Conservation (phyloP, 2,113 vertebrate genomes). For the Phocoena phocoena region DNA sequence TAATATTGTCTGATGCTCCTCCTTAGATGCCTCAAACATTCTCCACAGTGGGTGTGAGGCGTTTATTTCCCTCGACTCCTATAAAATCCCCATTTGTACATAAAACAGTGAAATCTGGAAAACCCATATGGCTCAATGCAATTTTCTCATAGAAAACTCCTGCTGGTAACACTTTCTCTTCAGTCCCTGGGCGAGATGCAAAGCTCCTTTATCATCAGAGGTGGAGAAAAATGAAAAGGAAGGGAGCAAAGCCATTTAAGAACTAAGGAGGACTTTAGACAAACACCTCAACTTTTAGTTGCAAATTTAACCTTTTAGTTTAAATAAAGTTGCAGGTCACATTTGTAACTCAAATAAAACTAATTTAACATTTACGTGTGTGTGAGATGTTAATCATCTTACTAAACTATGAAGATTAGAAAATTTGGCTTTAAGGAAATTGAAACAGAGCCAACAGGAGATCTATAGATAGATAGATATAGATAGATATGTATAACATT, state of each 20-base stretch:
- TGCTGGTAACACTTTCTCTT: conserved; percentile 55
- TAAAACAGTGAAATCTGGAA: conserved; percentile 42
- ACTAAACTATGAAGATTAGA: not conserved
- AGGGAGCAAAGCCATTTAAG: not conserved
- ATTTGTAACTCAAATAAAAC: not conserved
- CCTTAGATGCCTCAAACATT: conserved; percentile 10
- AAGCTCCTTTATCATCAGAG: conserved; percentile 49
- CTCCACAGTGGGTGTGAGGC: not conserved
- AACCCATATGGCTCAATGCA: conserved; percentile 28
- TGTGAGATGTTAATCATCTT: not conserved
- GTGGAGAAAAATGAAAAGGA: conserved; percentile 23
- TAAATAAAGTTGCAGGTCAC: not conserved
- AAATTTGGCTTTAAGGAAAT: not conserved
- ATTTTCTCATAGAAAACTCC: conserved; percentile 64
- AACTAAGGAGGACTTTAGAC: not conserved
- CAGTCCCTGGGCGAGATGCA: conserved; percentile 32
- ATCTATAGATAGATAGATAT: not conserved
- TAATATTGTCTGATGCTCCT: not conserved
- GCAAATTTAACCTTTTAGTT: not conserved
- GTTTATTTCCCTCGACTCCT: conserved; percentile 48
- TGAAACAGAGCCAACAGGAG: not conserved
- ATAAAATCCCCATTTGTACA: conserved; percentile 47
- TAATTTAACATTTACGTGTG: not conserved
- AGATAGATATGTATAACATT: not conserved
- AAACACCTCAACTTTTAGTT: not conserved